Percentiles rank a stretch among this genome's conserved stretches.
Evolutionary conservation across 2,113 vertebrate species (phyloP).

Genomic region (Halichoerus grypus): DNA sequence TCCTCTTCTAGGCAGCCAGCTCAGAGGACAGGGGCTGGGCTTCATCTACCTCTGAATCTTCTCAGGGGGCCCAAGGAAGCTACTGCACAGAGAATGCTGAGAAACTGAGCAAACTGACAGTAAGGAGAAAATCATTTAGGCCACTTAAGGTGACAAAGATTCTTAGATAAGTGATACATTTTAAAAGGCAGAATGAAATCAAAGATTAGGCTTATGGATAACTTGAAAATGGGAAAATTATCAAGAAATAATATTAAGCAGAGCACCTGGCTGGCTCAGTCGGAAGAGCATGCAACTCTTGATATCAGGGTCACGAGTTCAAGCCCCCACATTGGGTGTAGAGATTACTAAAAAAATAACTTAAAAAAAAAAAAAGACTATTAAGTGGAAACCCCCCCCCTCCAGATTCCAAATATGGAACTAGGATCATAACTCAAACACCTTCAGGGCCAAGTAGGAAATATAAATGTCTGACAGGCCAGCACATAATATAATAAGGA

Average conservation of each 20-base stretch:
- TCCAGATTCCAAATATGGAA: slow-evolving; percentile 34
- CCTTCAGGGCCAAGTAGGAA: background rate
- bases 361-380: background rate
- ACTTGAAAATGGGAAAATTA: slow-evolving; percentile 61
- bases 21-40: background rate
- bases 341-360: background rate
- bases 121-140: background rate
- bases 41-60: background rate
- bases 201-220: slow-evolving; percentile 34
- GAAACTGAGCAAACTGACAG: background rate
- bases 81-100: background rate
- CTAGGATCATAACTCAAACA: background rate
- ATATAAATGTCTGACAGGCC: background rate
- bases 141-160: slow-evolving; percentile 16
- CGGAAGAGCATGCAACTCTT: background rate
- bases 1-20: background rate
- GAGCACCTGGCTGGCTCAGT: background rate
- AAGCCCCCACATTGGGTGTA: background rate
- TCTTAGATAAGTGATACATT: slow-evolving; percentile 33
- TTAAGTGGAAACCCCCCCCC: background rate
- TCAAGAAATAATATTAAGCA: slow-evolving; percentile 26
- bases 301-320: background rate
- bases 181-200: slow-evolving; percentile 62
- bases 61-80: background rate
- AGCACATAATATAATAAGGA: background rate